Conservation (phyloP, 2,888 invertebrate genomes). For the Ophraella communa region DNA sequence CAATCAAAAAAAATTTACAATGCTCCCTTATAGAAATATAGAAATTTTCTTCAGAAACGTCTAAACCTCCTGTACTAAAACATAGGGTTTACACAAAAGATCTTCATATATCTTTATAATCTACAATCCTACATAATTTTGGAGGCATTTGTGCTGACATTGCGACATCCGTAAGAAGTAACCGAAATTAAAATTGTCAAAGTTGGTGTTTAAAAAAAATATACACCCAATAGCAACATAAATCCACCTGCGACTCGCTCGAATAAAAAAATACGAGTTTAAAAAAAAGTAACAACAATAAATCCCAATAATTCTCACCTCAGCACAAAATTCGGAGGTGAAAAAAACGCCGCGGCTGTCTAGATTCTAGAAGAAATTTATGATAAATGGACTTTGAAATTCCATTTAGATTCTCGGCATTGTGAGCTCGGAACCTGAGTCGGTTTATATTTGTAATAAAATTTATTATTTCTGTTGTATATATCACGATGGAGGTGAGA, state of each 20-base stretch:
- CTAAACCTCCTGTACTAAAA: no score
- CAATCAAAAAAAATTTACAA: no score
- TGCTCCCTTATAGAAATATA: no score
- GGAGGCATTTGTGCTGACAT: conserved; percentile 24
- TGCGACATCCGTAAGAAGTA: no score
- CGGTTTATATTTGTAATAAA: conserved; percentile 32
- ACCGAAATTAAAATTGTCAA: not conserved
- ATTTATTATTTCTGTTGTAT: conserved; percentile 34
- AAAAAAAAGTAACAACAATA: conserved; percentile 1
- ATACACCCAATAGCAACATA: not conserved
- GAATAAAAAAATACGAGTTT: not conserved
- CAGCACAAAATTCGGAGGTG: conserved; percentile 17
- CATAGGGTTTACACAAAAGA: no score
- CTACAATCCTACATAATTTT: conserved; percentile 21
- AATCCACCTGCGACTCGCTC: conserved; percentile 5
- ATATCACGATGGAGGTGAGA: conserved; percentile 27
- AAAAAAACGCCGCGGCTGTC: conserved; percentile 42
- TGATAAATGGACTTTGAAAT: conserved; percentile 59
- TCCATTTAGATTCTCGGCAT: conserved; percentile 57
- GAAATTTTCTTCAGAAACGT: no score
- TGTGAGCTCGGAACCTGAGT: conserved; percentile 53
- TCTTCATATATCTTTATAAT: no score
- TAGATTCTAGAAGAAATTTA: conserved; percentile 42
- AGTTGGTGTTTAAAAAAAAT: not conserved
- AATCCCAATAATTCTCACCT: conserved; percentile 13